Percentiles rank a stretch among this genome's conserved stretches.
Conservation (phyloP, 2,797 vertebrate species). For the Podarcis siculus region DNA sequence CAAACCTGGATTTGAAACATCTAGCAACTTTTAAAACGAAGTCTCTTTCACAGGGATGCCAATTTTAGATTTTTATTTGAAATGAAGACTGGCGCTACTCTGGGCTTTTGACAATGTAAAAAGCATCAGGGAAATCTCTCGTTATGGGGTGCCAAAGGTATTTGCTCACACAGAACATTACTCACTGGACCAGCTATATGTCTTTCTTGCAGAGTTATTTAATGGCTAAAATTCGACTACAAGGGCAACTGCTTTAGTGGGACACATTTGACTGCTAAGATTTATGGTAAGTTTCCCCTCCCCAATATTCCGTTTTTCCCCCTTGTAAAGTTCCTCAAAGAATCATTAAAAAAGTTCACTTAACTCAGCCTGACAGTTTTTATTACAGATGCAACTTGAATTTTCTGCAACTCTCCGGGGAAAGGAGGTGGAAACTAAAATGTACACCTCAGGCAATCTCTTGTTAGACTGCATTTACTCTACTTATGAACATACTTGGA, state of each 20-base stretch:
- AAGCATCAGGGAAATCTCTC: neutral
- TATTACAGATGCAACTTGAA: neutral
- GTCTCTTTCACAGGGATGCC: neutral
- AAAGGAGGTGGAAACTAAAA: neutral
- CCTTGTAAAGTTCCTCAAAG: neutral
- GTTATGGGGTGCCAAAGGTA: neutral
- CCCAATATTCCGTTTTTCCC: too few relatives aligned
- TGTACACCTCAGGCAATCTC: neutral
- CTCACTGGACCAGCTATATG: neutral
- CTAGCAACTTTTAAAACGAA: neutral
- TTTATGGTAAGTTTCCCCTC: neutral
- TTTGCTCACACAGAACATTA: conserved; percentile 3
- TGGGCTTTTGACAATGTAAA: neutral
- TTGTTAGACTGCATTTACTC: neutral
- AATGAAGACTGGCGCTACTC: neutral
- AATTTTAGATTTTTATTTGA: neutral
- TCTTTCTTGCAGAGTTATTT: neutral
- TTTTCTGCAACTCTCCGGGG: neutral
- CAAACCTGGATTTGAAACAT: neutral
- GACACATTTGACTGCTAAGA: neutral
- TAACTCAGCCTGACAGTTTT: neutral
- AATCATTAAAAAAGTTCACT: neutral
- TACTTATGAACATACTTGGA: neutral
- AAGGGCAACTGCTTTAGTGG: neutral
- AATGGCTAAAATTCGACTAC: neutral